Base-by-base conservation (phyloP, 64 coral and sea anemone genomes). In the Hydrozoanthus tunicans region DNA sequence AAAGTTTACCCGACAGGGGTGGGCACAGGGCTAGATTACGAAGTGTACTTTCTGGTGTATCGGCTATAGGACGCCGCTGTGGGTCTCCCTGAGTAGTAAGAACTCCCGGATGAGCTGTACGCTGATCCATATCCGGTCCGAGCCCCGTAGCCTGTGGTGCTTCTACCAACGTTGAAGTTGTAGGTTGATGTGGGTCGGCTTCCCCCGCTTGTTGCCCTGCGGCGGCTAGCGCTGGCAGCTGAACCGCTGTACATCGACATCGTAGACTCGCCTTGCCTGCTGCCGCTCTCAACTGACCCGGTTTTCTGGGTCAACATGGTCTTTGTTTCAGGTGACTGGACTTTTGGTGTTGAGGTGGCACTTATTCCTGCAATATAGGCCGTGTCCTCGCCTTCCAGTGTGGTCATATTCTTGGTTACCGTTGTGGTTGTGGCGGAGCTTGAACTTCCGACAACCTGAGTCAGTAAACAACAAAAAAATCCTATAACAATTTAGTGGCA, bases 121-220 rank as follows among this genome's bases (percentile, higher is more conserved):
- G 32, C 81, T 53, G 32, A 43, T 2, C 81, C 82, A 54, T 72
- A 86, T 86, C 62, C 64, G 24, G 20, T 56, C n/a, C 65, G 64
- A 9, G 10, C 10, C 9, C 51, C 51, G 20, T 86, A 71, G 23
- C 66, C 66, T 8, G 63, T 65, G 58, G 64, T 57, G 20, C 64
- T 86, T 86, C 64, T 70, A 8, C 82, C 82, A 69, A 86, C 82
- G 54, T 86, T 86, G 82, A 86, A 86, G 53, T 81, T 81, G 64
- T 71, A 70, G 53, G 64, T 57, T 53, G 82, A 70, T 25, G 43
- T 57, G 3, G 79, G 79, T 27, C 79, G 79, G 17, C 82, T 58
- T n/a, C 8, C 69, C 14, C 6, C 17, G n/a, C 81, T 86, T 20
- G 17, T 25, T 20, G 66, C 57, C 58, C 65, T 55, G 8, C 65